Conservation (phyloP, 2,113 vertebrate species). For the Leucoraja erinaceus region DNA sequence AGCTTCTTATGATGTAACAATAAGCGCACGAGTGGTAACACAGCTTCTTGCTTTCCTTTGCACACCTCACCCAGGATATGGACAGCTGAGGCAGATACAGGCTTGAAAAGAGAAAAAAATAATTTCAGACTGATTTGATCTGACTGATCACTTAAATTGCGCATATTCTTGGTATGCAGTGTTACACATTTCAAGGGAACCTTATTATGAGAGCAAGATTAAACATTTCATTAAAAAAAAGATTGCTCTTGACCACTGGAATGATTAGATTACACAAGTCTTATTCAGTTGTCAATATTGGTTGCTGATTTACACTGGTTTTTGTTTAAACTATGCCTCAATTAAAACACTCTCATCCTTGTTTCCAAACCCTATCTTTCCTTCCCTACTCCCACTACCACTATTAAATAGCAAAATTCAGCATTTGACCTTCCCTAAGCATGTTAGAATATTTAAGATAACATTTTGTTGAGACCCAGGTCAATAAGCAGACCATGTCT, state of each 20-base stretch:
- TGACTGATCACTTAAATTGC: not conserved
- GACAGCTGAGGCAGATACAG: slow-evolving; percentile 85
- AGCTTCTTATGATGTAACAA: slow-evolving; percentile 86
- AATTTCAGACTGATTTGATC: not conserved
- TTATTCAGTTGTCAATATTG: no score
- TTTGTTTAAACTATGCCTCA: no score
- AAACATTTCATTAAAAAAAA: not conserved
- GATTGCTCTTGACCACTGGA: not conserved
- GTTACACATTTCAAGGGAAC: not conserved
- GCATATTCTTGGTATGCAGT: not conserved
- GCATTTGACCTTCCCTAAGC: not conserved
- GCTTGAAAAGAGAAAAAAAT: slow-evolving; percentile 57
- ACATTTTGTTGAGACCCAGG: not conserved
- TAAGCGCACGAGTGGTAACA: slow-evolving; percentile 82
- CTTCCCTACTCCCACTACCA: not conserved
- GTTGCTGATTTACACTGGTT: no score
- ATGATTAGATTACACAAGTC: not conserved
- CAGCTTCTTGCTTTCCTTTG: slow-evolving; percentile 81
- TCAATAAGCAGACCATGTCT: not conserved
- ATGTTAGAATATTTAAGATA: not conserved
- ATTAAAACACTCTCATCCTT: no score
- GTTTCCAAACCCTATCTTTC: not conserved
- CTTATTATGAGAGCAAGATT: not conserved
- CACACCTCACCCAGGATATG: slow-evolving; percentile 90
- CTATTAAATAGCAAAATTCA: not conserved